phyloP scores from a whole-genome alignment of 2,113 vertebrate species.

The Bubo blakistoni region DNA sequence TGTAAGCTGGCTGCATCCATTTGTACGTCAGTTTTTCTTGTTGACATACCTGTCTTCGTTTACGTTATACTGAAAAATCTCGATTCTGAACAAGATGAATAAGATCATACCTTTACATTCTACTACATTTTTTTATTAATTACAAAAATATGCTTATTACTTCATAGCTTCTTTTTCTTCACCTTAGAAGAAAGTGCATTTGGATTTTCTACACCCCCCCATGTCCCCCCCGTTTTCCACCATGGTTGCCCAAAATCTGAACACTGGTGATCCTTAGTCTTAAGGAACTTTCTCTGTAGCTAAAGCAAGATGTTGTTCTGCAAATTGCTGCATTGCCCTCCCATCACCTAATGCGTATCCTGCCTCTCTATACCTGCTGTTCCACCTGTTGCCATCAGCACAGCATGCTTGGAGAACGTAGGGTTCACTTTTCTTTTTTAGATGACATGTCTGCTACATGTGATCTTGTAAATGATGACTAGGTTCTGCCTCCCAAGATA shows the following conservation, averaged over 20 bases:
- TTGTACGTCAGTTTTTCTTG: neutral
- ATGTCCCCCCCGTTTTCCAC: accelerated
- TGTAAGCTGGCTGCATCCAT: neutral
- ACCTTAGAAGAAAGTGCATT: neutral
- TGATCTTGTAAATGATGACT: neutral
- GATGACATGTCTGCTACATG: neutral
- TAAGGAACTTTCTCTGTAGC: neutral
- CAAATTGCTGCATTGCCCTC: neutral
- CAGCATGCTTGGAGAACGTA: neutral
- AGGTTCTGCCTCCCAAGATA: neutral
- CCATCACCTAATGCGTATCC: neutral
- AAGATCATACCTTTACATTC: neutral
- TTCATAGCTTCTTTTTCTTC: neutral
- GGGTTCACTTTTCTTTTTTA: neutral
- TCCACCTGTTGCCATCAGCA: neutral
- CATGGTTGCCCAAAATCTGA: neutral
- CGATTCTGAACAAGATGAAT: neutral
- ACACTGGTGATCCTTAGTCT: neutral
- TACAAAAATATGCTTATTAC: neutral
- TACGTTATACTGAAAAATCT: neutral
- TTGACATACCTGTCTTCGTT: neutral
- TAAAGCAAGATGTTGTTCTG: neutral
- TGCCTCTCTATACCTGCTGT: neutral
- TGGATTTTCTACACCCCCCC: accelerated
- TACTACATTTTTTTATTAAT: neutral